These are phyloP conservation scores for Istiophorus platypterus DNA, from an alignment of 2,113 vertebrate species.

Conservation along the genomic window DNA sequence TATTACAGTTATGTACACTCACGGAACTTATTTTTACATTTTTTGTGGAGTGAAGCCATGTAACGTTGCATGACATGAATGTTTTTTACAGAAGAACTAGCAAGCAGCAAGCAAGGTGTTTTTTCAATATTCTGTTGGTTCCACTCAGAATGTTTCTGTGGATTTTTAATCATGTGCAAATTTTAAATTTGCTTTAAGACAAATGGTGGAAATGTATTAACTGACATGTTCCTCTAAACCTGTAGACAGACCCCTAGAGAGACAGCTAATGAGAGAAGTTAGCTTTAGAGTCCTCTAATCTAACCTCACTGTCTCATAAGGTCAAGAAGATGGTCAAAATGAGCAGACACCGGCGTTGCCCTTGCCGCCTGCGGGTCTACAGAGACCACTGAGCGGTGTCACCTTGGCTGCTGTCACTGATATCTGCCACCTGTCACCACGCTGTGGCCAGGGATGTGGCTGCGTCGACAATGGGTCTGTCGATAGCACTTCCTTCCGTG, in stretches of 20 bases:
- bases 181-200: background rate
- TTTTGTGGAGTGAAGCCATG: background rate
- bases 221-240: background rate
- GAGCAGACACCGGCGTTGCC: constrained; percentile 42
- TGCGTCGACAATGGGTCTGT: constrained; percentile 60
- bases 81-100: background rate
- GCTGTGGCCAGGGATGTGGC: constrained; percentile 47
- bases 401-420: constrained; percentile 77
- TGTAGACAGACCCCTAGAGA: background rate
- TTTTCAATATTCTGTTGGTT: background rate
- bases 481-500: constrained; percentile 56
- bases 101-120: background rate
- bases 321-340: constrained; percentile 55
- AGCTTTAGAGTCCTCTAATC: constrained; percentile 34
- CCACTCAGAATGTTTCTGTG: background rate
- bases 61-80: background rate
- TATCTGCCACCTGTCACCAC: constrained; percentile 77
- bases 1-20: background rate
- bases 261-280: constrained; percentile 39
- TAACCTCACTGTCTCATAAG: constrained; percentile 53
- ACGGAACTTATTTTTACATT: background rate
- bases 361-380: constrained; percentile 34
- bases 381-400: constrained; percentile 62
- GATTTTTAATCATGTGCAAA: background rate
- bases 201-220: background rate